Evolutionary conservation across 2,113 vertebrate genomes (phyloP).

Genomic region (Seriola rivoliana): DNA sequence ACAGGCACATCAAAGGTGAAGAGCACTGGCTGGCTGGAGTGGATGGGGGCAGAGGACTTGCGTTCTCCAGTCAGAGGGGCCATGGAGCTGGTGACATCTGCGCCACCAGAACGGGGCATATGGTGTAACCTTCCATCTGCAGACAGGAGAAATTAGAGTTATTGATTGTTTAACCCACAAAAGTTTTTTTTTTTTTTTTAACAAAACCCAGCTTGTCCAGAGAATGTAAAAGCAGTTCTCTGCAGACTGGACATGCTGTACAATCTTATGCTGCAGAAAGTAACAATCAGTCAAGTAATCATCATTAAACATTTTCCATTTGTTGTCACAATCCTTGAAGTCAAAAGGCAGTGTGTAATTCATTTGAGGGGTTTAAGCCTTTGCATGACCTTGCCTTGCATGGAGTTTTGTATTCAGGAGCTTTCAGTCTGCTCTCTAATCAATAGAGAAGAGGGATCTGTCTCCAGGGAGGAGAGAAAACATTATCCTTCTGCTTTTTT

Average conservation of each 20-base stretch:
- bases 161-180: constrained; percentile 35
- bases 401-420: constrained; percentile 57
- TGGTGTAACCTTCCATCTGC: constrained; percentile 92
- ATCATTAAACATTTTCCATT: constrained; percentile 16
- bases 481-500: constrained; percentile 53
- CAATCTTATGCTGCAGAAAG: neutral
- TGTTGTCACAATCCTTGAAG: constrained; percentile 42
- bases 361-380: constrained; percentile 48
- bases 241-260: neutral
- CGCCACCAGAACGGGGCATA: constrained; percentile 89
- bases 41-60: constrained; percentile 89
- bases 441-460: constrained; percentile 66
- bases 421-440: constrained; percentile 69
- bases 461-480: constrained; percentile 58
- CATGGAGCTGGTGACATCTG: constrained; percentile 86
- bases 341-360: constrained; percentile 48
- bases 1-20: constrained; percentile 94
- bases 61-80: constrained; percentile 90
- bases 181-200: neutral
- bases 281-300: constrained; percentile 12
- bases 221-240: constrained; percentile 5
- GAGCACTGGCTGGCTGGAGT: constrained; percentile 95
- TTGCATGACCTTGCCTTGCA: constrained; percentile 61
- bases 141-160: constrained; percentile 37
- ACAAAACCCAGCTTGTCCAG: neutral